A percentile compares a stretch with the other conserved stretches of the same genome.
Evolutionary conservation across 2,113 vertebrate species (phyloP).

Genomic region (Xyrauchen texanus): DNA sequence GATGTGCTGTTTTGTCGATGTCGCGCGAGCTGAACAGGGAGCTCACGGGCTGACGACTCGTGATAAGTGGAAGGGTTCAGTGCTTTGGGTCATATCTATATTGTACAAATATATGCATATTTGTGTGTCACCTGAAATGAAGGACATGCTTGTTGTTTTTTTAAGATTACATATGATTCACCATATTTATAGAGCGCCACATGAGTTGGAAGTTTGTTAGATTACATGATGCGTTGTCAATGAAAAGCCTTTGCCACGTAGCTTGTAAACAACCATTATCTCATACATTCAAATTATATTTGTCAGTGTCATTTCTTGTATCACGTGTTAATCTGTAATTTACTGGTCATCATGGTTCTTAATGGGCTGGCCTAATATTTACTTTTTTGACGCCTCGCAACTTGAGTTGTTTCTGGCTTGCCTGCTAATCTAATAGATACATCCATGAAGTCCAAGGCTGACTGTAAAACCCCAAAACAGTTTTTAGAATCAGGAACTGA

Average conservation of each 20-base stretch:
- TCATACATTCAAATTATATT: background rate
- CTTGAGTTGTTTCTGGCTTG: no score
- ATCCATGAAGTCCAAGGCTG: background rate
- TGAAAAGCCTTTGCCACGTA: constrained; percentile 24
- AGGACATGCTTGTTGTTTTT: background rate
- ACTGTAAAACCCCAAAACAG: background rate
- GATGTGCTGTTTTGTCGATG: background rate
- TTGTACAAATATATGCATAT: background rate
- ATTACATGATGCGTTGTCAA: background rate
- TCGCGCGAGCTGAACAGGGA: background rate
- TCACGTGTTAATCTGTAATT: background rate
- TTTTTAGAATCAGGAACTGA: no score
- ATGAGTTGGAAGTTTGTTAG: background rate
- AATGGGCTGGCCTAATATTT: background rate
- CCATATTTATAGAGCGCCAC: background rate
- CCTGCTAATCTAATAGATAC: background rate
- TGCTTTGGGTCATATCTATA: background rate
- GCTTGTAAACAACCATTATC: constrained; percentile 13
- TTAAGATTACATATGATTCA: no score
- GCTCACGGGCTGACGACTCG: background rate
- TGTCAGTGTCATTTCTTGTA: background rate
- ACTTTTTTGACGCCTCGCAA: background rate
- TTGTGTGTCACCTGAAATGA: background rate
- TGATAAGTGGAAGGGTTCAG: background rate
- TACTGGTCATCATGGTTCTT: background rate